These are phyloP conservation scores for Procambarus clarkii DNA, from an alignment of 1,140 invertebrate genomes.

Conservation along the genomic window DNA sequence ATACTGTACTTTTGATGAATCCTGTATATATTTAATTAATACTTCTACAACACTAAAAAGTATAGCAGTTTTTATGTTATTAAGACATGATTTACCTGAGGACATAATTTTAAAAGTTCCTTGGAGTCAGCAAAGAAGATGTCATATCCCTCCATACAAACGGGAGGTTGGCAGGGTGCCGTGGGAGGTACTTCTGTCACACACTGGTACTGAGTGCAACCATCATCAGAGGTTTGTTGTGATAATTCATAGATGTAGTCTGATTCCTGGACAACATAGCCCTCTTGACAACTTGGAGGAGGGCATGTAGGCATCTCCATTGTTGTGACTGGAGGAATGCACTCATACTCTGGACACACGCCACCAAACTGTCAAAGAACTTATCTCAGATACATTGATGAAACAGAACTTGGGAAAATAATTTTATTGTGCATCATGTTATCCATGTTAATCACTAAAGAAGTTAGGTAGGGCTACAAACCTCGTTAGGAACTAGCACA, in stretches of 20 bases:
- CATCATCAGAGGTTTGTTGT: slow-evolving; percentile 29
- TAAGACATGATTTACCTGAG: slow-evolving; percentile 40
- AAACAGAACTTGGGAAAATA: no score
- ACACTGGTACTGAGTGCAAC: slow-evolving; percentile 68
- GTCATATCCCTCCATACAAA: slow-evolving; percentile 65
- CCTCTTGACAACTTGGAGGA: slow-evolving; percentile 75
- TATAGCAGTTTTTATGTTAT: not conserved
- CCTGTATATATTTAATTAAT: no score
- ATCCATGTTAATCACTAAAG: not conserved
- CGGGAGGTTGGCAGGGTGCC: slow-evolving; percentile 60
- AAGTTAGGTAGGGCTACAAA: not conserved
- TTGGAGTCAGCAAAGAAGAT: slow-evolving; percentile 56
- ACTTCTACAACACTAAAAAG: not conserved
- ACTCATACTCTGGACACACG: slow-evolving; percentile 72
- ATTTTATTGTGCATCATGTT: not conserved
- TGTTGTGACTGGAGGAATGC: slow-evolving; percentile 67
- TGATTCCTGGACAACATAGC: slow-evolving; percentile 71
- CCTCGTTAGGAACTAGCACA: not conserved
- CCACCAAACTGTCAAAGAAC: slow-evolving; percentile 35
- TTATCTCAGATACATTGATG: not conserved
- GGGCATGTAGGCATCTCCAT: slow-evolving; percentile 70
- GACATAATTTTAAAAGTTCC: slow-evolving; percentile 51
- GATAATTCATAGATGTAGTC: slow-evolving; percentile 19
- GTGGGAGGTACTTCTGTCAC: slow-evolving; percentile 45
- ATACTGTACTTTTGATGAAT: no score